phyloP scores from a whole-genome alignment of 2,888 invertebrate species.

The Drosophila peninsularis region DNA sequence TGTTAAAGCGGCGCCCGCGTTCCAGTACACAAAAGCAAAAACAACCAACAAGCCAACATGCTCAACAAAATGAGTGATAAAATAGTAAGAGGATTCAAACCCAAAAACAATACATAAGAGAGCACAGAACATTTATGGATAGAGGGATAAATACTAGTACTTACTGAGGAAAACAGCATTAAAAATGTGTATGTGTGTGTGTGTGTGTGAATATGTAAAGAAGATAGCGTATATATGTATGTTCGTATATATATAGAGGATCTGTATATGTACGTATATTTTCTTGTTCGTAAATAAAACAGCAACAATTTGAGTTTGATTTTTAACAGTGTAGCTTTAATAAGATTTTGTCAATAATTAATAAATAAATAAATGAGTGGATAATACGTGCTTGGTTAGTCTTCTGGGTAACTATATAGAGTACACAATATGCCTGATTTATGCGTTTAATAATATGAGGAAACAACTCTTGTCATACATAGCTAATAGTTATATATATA shows the following conservation, averaged over 20 bases:
- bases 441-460: slow-evolving; percentile 24
- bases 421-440: slow-evolving; percentile 49
- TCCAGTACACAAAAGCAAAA: slow-evolving; percentile 67
- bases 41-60: slow-evolving; percentile 77
- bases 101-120: slow-evolving; percentile 22
- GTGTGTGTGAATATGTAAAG: slow-evolving; percentile 24
- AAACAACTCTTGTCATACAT: slow-evolving; percentile 42
- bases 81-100: slow-evolving; percentile 18
- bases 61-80: slow-evolving; percentile 43
- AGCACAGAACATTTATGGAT: slow-evolving; percentile 54
- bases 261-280: slow-evolving; percentile 22
- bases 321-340: slow-evolving; percentile 75
- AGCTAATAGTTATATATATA: slow-evolving; percentile 60
- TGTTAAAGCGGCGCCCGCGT: slow-evolving; percentile 63
- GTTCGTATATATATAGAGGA: neutral
- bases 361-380: slow-evolving; percentile 37
- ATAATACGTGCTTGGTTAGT: slow-evolving; percentile 71
- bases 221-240: slow-evolving; percentile 15
- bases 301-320: slow-evolving; percentile 71
- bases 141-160: slow-evolving; percentile 47
- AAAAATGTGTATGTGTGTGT: slow-evolving; percentile 26
- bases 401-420: slow-evolving; percentile 50
- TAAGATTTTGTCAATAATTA: slow-evolving; percentile 54
- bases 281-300: slow-evolving; percentile 67
- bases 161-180: slow-evolving; percentile 43